A percentile compares a stretch with the other conserved stretches of the same genome.
phyloP scores from a whole-genome alignment of 2,797 vertebrate genomes.

The Staurois parvus region DNA sequence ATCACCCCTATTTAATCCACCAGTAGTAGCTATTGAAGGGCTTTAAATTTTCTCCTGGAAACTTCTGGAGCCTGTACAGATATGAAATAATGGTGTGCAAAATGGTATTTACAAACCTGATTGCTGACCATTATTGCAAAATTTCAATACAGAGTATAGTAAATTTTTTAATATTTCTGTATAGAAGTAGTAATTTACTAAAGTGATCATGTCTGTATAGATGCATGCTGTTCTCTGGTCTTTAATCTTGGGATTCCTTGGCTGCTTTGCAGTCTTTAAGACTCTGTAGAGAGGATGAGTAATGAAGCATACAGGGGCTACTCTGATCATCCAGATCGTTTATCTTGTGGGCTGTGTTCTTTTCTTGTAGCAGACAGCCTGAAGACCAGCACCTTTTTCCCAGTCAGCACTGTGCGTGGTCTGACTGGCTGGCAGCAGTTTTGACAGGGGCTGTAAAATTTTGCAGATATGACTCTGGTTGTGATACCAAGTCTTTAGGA shows the following conservation, averaged over 20 bases:
- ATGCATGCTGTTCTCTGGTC: not conserved
- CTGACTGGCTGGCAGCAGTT: slow-evolving; percentile 21
- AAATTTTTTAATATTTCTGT: too few relatives aligned
- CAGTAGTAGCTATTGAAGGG: too few relatives aligned
- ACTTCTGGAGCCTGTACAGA: too few relatives aligned
- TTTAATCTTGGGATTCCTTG: slow-evolving; percentile 10
- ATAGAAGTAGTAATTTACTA: too few relatives aligned
- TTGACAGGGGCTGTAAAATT: slow-evolving; percentile 31
- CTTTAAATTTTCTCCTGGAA: too few relatives aligned
- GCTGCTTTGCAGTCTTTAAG: not conserved
- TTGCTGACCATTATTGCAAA: not conserved
- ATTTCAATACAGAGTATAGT: not conserved
- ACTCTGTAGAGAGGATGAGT: slow-evolving; percentile 3
- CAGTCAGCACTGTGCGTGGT: not conserved
- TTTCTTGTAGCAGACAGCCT: slow-evolving; percentile 6
- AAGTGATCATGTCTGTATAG: not conserved
- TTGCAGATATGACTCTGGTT: not conserved
- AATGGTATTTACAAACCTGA: too few relatives aligned
- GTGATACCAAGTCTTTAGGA: not conserved
- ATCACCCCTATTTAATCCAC: too few relatives aligned
- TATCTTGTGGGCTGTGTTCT: slow-evolving; percentile 32
- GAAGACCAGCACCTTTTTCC: not conserved
- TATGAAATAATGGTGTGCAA: too few relatives aligned
- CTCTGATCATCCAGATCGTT: slow-evolving; percentile 13
- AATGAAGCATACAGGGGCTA: slow-evolving; percentile 13